Percentiles rank a stretch among this genome's conserved stretches.
These are phyloP conservation scores for Philantomba maxwellii DNA, from an alignment of 2,113 vertebrate species.

Conservation along the genomic window DNA sequence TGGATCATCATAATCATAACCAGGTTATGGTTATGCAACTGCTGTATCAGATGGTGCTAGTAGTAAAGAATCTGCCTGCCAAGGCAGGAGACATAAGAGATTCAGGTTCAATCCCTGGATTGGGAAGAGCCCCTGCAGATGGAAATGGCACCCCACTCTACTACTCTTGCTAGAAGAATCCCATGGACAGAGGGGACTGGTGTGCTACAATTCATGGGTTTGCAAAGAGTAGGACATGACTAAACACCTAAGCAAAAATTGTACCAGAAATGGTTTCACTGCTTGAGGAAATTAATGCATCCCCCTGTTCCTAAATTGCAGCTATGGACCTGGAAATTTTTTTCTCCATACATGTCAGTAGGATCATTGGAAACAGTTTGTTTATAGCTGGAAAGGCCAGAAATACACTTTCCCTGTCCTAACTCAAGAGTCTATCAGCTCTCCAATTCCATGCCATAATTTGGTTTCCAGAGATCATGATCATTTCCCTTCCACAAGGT, in stretches of 20 bases:
- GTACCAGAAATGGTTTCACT: not conserved
- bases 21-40: not conserved
- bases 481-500: not conserved
- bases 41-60: not conserved
- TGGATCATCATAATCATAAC: not conserved
- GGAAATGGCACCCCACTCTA: not conserved
- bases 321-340: not conserved
- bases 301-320: not conserved
- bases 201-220: not conserved
- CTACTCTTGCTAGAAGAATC: not conserved
- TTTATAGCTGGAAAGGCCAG: not conserved
- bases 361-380: not conserved
- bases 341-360: not conserved
- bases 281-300: not conserved
- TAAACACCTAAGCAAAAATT: not conserved
- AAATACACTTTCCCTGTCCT: not conserved
- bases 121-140: not conserved
- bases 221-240: not conserved
- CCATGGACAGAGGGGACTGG: not conserved
- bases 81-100: not conserved
- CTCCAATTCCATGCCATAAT: not conserved
- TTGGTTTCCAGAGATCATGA: not conserved
- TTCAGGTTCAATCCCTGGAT: not conserved
- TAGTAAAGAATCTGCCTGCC: not conserved
- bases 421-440: not conserved